Evolutionary conservation across 1,140 invertebrate genomes (phyloP), one percentile per base, ranked within the genome.

Genomic region (Drosophila orena): DNA sequence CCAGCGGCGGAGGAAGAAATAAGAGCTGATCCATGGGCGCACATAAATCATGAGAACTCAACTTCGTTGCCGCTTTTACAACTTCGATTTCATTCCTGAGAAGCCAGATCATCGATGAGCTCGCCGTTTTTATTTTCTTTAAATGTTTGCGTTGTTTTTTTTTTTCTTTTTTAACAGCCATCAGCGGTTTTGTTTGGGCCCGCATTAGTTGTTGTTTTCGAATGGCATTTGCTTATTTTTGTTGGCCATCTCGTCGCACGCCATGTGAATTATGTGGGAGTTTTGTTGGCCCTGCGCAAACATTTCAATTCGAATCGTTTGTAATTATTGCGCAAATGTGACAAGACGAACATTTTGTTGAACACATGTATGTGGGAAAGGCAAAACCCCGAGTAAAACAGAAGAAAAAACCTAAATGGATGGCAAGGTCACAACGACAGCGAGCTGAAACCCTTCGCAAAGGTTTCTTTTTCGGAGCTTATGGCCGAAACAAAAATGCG

Each of bases 281-380:
- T 77, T 70, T 47, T 77, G 55, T 54, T 58, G 46, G 64, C 60
- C 59, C 59, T 65, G 66, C 68, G 56, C 50, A 69, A 77, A 77
- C 73, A 77, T 77, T 77, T 77, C 50, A 77, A 70, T 70, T 56
- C 43, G 34, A 57, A 70, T 8, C 49, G 68, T 62, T 56, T 77
- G 74, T 77, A 77, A 77, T 78, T 77, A 62, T 77, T 77, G 75
- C 75, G 75, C 74, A 77, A 77, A 77, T 70, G 74, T 22, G 72
- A 76, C 72, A 58, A 72, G 68, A 74, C 58, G 54, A 62, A 72
- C 68, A 62, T 57, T 73, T 73, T 62, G 68, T 37, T 27, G 22
- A 72, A 50, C 71, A 73, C 70, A 61, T 73, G 57, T 62, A 38
- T 57, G 35, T 66, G 66, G 35, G 53, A 52, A 52, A 72, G 43